phyloP scores from a whole-genome alignment of 2,113 vertebrate species.

The Acanthochromis polyacanthus region DNA sequence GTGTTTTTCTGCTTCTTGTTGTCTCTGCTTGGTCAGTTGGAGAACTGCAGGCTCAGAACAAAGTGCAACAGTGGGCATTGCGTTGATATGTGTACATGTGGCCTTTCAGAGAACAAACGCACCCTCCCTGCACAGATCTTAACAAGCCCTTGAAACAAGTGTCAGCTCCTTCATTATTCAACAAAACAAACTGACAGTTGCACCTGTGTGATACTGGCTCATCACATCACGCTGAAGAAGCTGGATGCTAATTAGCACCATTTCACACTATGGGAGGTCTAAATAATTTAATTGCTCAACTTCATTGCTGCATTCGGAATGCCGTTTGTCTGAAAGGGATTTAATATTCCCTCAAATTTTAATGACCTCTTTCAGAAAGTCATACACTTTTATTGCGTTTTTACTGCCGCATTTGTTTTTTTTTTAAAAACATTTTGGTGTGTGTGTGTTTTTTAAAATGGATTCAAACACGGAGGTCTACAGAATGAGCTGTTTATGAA shows the following conservation, averaged over 20 bases:
- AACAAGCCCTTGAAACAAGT: slow-evolving; percentile 63
- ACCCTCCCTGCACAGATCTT: slow-evolving; percentile 25
- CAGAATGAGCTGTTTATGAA: slow-evolving; percentile 56
- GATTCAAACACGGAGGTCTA: slow-evolving; percentile 45
- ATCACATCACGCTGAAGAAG: slow-evolving; percentile 63
- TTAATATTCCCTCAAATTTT: slow-evolving; percentile 74
- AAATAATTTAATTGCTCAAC: slow-evolving; percentile 76
- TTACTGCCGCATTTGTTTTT: slow-evolving; percentile 59
- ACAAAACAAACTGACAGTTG: slow-evolving; percentile 68
- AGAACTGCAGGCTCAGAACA: not conserved
- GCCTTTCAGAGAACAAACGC: slow-evolving; percentile 27
- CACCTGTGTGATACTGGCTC: slow-evolving; percentile 71
- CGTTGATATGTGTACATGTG: slow-evolving; percentile 28
- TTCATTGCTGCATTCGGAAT: slow-evolving; percentile 41
- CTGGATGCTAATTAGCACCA: slow-evolving; percentile 75
- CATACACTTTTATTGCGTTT: slow-evolving; percentile 67
- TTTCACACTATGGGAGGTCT: slow-evolving; percentile 66
- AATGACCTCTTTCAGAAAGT: slow-evolving; percentile 70
- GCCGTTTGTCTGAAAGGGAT: slow-evolving; percentile 57
- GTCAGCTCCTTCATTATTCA: slow-evolving; percentile 67
- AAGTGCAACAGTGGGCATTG: not conserved
- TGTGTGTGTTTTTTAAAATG: slow-evolving; percentile 64
- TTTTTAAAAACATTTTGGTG: slow-evolving; percentile 28
- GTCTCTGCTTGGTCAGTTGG: not conserved
- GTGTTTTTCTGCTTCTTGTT: not conserved